Base-by-base conservation (phyloP, 2,888 invertebrate species). In the Agonum fuliginosum region DNA sequence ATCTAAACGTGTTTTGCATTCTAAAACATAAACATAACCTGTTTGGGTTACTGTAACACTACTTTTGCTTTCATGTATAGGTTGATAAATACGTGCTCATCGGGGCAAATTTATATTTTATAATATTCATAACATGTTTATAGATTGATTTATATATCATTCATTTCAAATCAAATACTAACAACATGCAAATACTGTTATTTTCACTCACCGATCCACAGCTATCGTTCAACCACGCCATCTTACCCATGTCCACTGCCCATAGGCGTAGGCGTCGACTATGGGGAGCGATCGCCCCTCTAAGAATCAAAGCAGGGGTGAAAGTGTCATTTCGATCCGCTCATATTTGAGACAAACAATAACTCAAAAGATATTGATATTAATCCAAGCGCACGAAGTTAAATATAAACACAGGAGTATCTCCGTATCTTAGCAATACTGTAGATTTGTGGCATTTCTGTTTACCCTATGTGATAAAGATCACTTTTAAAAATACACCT, bases 41-140 rank as follows among this genome's bases (percentile, higher is more conserved):
- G 75, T 30, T 20, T 75, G 75, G 67, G 5, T 30, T n/a, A 67
- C 75, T 75, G 65, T 75, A 75, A 46, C 34, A 30, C 48, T 30
- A 77, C 77, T 77, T 77, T 77, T 77, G 77, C 70, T 77, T 77
- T 77, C 77, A 54, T 76, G 37, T 19, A 76, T 77, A 27, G 74
- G 74, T 74, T 17, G 48, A 48, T 12, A 75, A 75, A 48, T 67
- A 75, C 34, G 20, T 46, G 8, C 8, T 34, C 14, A 34, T 5
- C 14, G 12, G 3, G 12, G 3, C 1, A 19, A n/a, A 34, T 51
- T 75, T 67, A 46, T 65, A 19, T 67, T 30, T 8, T 12, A 1
- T 51, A 5, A 34, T 67, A 30, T 6, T 67, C 14, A 20, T 6
- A 20, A 48, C 2, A 5, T 22, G 17, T 34, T 48, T 17, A 46